Evolutionary conservation across 2,888 invertebrate species (phyloP), one percentile per base, ranked within the genome.

Genomic region (Drosophila picticornis): DNA sequence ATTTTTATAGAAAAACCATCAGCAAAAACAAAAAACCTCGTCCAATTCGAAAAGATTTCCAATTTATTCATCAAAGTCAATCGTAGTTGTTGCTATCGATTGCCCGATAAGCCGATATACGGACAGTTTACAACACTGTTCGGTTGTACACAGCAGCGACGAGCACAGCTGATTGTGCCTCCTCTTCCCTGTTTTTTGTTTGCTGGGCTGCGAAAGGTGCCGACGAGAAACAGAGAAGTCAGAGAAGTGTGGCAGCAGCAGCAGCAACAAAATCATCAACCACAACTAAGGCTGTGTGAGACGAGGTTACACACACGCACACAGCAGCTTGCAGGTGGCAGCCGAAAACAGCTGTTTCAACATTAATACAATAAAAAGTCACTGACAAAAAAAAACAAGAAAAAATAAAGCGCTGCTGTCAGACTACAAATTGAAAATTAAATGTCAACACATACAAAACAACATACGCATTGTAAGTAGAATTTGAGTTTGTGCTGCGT

Each of bases 281-380:
- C 27, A 46, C 34, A 50, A 38, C 22, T 71, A 25, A 43, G 55
- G 67, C 72, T 77, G 72, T 64, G 40, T 75, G 75, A 73, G 84
- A 74, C 84, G 83, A 86, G 89, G 77, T 83, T 73, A 75, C 65
- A 77, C 63, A 77, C 70, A 53, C 63, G 58, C 71, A 72, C 72
- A 77, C 55, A 70, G n/a, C 52, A 59, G 53, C 55, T 46, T n/a
- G 62, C 82, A 80, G 81, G 81, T 78, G 78, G 58, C 67, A 64
- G 72, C 58, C 25, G 11, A 68, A 77, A 90, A 88, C 90, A 90
- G 89, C 90, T 90, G 87, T 88, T 86, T 72, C 80, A 88, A 86
- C 80, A 80, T 59, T 64, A 69, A 77, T 62, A 80, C 66, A 51
- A 83, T 62, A 75, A 58, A 72, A 61, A 46, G 59, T 52, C 56